Evolutionary conservation across 1,140 invertebrate genomes (phyloP).

Genomic region (Oedothorax gibbosus): DNA sequence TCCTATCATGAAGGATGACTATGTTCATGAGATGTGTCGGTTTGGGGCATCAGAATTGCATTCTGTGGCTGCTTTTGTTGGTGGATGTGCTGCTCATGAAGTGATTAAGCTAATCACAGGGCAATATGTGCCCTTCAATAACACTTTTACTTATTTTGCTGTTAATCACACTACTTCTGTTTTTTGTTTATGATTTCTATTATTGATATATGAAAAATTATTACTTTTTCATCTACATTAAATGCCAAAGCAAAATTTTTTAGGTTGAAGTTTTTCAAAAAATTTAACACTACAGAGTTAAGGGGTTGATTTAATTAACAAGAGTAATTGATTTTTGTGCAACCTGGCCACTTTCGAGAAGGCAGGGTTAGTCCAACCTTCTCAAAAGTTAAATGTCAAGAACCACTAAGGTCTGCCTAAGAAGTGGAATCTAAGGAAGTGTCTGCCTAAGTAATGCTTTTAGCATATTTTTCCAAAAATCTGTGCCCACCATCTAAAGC

Average conservation of each 20-base stretch:
- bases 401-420: no score
- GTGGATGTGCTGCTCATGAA: constrained; percentile 94
- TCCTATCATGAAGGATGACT: constrained; percentile 87
- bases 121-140: constrained; percentile 96
- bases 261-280: not conserved
- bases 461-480: no score
- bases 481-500: no score
- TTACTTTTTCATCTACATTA: no score
- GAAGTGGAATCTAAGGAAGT: no score
- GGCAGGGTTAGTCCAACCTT: no score
- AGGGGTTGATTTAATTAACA: no score
- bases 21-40: constrained; percentile 92
- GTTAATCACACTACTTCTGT: constrained; percentile 73
- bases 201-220: not conserved
- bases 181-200: constrained; percentile 46
- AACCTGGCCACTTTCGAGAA: no score
- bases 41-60: constrained; percentile 96
- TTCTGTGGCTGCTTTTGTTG: constrained; percentile 93
- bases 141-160: constrained; percentile 96
- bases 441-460: no score
- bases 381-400: no score
- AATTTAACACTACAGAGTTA: no score
- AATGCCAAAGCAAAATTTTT: not conserved
- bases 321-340: no score
- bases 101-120: constrained; percentile 96